Conservation (phyloP, 2,888 invertebrate species). For the Megaustenia siamemsis region DNA sequence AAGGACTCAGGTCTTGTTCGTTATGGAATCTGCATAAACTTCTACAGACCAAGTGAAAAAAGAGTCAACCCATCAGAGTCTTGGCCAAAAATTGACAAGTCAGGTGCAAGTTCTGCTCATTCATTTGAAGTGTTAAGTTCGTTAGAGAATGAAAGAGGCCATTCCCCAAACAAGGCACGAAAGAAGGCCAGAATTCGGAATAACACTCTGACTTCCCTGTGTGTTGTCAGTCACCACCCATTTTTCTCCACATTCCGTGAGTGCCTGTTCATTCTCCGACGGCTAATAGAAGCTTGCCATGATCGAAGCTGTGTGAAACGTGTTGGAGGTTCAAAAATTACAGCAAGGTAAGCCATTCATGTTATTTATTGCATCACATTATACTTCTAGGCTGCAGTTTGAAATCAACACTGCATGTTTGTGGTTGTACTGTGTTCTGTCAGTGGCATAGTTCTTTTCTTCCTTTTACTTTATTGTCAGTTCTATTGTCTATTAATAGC, state of each 20-base stretch:
- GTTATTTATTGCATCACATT: too few species aligned
- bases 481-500: too few species aligned
- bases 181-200: conserved; percentile 83
- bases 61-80: conserved; percentile 62
- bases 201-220: conserved; percentile 96
- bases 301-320: conserved; percentile 88
- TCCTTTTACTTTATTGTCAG: too few species aligned
- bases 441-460: too few species aligned
- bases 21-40: conserved; percentile 98
- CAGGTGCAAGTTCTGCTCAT: conserved; percentile 58
- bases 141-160: conserved; percentile 64
- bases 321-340: conserved; percentile 91
- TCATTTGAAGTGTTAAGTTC: conserved; percentile 64
- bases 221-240: conserved; percentile 98
- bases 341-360: conserved; percentile 85
- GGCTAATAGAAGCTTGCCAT: conserved; percentile 98
- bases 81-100: conserved; percentile 66
- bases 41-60: conserved; percentile 90
- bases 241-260: conserved; percentile 99
- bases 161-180: conserved; percentile 72
- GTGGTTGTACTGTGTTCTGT: too few species aligned
- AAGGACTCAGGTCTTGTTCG: conserved; percentile 92
- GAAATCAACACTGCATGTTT: too few species aligned
- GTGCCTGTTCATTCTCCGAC: conserved; percentile 96
- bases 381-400: too few species aligned